These are phyloP conservation scores for Sebastes steindachneri DNA, from an alignment of 2,797 vertebrate species.

Conservation along the genomic window DNA sequence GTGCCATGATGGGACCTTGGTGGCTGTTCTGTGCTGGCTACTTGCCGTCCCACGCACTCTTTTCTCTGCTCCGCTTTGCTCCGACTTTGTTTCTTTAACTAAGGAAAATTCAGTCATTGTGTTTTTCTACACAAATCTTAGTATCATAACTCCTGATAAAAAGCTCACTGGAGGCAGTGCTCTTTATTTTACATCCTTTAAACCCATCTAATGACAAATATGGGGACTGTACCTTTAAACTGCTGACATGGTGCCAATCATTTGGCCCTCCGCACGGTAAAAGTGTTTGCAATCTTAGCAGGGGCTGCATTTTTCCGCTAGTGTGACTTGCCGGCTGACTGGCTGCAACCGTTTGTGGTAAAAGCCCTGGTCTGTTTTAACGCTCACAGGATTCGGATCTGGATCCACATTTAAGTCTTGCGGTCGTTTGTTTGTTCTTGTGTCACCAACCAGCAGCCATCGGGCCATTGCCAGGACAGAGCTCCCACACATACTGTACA, in stretches of 20 bases:
- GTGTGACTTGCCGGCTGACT: constrained; percentile 1
- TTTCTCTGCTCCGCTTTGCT: too few relatives aligned
- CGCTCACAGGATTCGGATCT: constrained; percentile 2
- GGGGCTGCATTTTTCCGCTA: neutral
- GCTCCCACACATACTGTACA: neutral
- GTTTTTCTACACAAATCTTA: neutral
- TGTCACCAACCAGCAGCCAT: constrained; percentile 17
- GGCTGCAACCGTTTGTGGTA: constrained; percentile 11
- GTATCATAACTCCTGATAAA: neutral
- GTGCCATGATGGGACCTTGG: constrained; percentile 38
- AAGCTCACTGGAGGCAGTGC: constrained; percentile 9
- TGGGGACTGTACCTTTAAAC: neutral
- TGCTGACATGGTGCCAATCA: neutral
- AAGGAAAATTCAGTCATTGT: neutral
- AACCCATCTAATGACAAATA: constrained; percentile 8
- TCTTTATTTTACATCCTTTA: constrained; percentile 33
- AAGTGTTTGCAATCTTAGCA: constrained; percentile 7
- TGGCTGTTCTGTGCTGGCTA: constrained; percentile 13
- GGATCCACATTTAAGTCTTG: constrained; percentile 9
- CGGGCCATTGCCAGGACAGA: neutral
- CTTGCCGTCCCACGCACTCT: neutral
- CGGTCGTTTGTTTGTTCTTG: constrained; percentile 12
- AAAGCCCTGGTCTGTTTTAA: constrained; percentile 1
- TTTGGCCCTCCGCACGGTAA: neutral
- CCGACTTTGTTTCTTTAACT: neutral